Evolutionary conservation across 1,140 invertebrate genomes (phyloP).

Genomic region (Coptotermes formosanus): DNA sequence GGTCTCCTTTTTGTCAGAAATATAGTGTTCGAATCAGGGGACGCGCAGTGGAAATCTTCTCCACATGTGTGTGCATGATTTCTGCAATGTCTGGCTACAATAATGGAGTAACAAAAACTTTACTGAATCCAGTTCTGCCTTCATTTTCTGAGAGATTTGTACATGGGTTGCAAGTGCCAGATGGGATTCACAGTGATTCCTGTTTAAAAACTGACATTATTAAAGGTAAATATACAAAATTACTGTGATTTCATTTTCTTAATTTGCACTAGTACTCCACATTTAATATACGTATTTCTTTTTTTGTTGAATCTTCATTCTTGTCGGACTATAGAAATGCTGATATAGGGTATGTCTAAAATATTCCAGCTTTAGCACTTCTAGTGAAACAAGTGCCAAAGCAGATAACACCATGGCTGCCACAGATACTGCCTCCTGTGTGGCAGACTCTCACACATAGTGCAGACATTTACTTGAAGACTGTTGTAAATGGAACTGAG

Average conservation of each 20-base stretch:
- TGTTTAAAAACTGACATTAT: conserved; percentile 71
- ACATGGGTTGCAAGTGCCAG: conserved; percentile 58
- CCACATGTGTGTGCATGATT: conserved; percentile 58
- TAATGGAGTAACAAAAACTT: conserved; percentile 56
- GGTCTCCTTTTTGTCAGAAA: conserved; percentile 50
- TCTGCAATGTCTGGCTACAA: conserved; percentile 57
- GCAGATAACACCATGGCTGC: conserved; percentile 62
- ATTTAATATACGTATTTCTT: background rate
- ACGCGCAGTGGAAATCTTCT: conserved; percentile 68
- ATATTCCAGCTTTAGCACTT: conserved; percentile 57
- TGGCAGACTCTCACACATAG: conserved; percentile 71
- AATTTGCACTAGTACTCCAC: too few relatives aligned
- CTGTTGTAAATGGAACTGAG: conserved; percentile 58
- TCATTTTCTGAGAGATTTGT: conserved; percentile 72
- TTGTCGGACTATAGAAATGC: background rate
- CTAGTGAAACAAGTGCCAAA: conserved; percentile 66
- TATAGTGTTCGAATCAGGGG: conserved; percentile 60
- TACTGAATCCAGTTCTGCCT: conserved; percentile 65
- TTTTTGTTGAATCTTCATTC: background rate
- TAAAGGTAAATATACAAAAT: conserved; percentile 52
- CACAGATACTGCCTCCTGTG: conserved; percentile 65
- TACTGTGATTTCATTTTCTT: background rate
- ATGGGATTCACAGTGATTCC: conserved; percentile 61
- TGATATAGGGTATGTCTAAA: background rate
- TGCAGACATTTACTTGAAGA: conserved; percentile 63